Conservation (phyloP, 2,888 invertebrate species). For the Boloria selene region DNA sequence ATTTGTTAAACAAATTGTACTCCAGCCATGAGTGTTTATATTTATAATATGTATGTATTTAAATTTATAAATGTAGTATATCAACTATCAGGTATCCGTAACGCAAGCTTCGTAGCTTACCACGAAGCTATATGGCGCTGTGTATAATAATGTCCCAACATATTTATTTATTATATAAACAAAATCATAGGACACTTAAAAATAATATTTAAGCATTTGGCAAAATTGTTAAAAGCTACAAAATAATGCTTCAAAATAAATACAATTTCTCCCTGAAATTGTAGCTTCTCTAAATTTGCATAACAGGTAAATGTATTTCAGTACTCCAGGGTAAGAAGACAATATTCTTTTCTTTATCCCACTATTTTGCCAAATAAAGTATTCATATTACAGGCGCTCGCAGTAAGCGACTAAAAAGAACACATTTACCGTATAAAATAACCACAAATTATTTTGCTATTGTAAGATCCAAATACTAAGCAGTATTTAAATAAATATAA, state of each 20-base stretch:
- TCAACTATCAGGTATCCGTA: too few relatives aligned
- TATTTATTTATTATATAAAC: too few relatives aligned
- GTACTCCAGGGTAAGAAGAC: slow-evolving; percentile 20
- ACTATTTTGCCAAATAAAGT: slow-evolving; percentile 24
- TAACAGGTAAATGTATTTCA: slow-evolving; percentile 26
- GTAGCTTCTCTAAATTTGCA: slow-evolving; percentile 24
- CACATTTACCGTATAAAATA: slow-evolving; percentile 2
- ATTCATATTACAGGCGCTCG: slow-evolving; percentile 18
- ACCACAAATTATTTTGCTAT: slow-evolving; percentile 4
- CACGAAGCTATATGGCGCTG: too few relatives aligned
- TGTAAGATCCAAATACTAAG: neutral
- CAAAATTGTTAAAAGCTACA: neutral
- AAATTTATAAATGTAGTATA: too few relatives aligned
- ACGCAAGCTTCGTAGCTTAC: too few relatives aligned
- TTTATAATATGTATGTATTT: too few relatives aligned
- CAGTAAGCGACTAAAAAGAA: neutral
- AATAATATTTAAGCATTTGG: too few relatives aligned
- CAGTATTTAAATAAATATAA: neutral
- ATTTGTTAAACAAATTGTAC: too few relatives aligned
- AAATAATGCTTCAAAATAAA: slow-evolving; percentile 15
- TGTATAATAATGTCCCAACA: too few relatives aligned
- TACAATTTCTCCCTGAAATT: slow-evolving; percentile 12
- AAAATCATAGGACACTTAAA: too few relatives aligned
- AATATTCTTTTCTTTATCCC: slow-evolving; percentile 17
- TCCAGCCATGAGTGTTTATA: too few relatives aligned